A percentile compares a stretch with the other conserved stretches of the same genome.
These are phyloP conservation scores for Cephus sareptanus DNA, from an alignment of 2,888 invertebrate species.

Conservation along the genomic window DNA sequence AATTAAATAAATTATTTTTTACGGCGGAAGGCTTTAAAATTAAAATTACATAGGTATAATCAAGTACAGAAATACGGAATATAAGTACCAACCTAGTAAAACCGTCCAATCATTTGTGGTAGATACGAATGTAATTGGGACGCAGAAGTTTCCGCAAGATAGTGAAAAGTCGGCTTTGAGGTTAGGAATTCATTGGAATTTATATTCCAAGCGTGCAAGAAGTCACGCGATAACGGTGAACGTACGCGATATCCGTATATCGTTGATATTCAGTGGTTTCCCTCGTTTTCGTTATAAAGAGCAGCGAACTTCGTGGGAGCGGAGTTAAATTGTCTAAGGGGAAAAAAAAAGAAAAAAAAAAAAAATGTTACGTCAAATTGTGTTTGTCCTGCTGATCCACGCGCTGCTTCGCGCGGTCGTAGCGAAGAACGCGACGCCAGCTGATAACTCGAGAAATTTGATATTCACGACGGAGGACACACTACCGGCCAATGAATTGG, in stretches of 20 bases:
- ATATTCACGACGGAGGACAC: slow-evolving; percentile 42
- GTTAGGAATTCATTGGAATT: background rate
- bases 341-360: background rate
- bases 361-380: slow-evolving; percentile 39
- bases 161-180: background rate
- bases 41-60: background rate
- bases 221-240: background rate
- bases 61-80: background rate
- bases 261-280: slow-evolving; percentile 5
- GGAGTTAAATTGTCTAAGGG: slow-evolving; percentile 36
- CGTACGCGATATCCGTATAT: background rate
- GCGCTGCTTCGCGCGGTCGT: slow-evolving; percentile 19
- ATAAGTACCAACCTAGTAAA: background rate
- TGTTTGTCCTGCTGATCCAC: slow-evolving; percentile 25
- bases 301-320: slow-evolving; percentile 11
- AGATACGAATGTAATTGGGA: background rate
- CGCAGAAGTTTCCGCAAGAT: background rate
- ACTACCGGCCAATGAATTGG: slow-evolving; percentile 37
- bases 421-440: background rate
- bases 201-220: background rate
- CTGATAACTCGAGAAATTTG: slow-evolving; percentile 16
- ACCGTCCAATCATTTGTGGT: background rate
- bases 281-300: slow-evolving; percentile 33
- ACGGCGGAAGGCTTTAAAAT: too few relatives aligned
- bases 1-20: background rate